Evolutionary conservation across 2,797 vertebrate species (phyloP).

Genomic region (Alosa sapidissima): DNA sequence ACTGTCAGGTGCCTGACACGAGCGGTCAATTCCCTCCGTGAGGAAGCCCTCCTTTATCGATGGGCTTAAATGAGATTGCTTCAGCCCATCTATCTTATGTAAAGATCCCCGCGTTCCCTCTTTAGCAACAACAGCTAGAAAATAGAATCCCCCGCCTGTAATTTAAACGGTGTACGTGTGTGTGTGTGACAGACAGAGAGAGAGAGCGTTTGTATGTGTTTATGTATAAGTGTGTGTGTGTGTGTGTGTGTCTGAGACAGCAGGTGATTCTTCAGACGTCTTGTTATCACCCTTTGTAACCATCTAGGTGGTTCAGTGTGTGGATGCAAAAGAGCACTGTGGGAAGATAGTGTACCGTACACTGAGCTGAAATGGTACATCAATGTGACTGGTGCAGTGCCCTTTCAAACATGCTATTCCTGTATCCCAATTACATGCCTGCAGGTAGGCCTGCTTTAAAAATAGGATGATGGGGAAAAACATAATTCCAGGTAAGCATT

Average conservation of each 20-base stretch:
- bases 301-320: neutral
- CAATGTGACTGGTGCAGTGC: no score
- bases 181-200: neutral
- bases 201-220: neutral
- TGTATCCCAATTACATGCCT: no score
- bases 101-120: conserved; percentile 48
- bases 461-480: no score
- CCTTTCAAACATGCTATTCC: no score
- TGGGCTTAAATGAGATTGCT: conserved; percentile 64
- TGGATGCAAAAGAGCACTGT: no score
- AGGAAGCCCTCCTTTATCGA: conserved; percentile 61
- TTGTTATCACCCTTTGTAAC: neutral
- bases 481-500: no score
- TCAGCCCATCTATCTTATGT: conserved; percentile 59
- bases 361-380: no score
- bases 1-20: conserved; percentile 57
- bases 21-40: conserved; percentile 60
- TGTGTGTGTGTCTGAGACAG: neutral
- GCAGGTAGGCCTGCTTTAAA: no score
- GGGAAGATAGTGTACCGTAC: no score
- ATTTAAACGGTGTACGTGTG: conserved; percentile 26
- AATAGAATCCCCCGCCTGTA: conserved; percentile 40
- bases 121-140: conserved; percentile 38
- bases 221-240: neutral
- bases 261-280: neutral